phyloP scores from a whole-genome alignment of 2,888 invertebrate genomes.

The Orchesella flavescens region DNA sequence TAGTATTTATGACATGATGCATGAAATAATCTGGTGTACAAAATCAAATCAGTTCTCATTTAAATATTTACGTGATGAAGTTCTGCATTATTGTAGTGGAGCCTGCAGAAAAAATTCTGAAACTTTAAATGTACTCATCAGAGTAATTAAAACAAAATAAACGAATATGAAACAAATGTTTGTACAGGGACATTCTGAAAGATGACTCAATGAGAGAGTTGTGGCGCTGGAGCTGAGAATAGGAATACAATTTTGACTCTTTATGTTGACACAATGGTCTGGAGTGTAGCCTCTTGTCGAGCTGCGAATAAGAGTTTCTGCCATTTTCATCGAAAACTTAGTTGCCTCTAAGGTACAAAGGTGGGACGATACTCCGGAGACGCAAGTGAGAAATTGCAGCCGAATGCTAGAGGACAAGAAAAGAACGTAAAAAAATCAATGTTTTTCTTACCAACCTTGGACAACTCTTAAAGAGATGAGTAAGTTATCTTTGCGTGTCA shows the following conservation, averaged over 20 bases:
- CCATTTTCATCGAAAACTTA: conserved; percentile 60
- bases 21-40: no score
- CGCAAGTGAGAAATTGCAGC: conserved; percentile 59
- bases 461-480: no score
- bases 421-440: conserved; percentile 5
- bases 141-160: conserved; percentile 18
- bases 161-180: background rate
- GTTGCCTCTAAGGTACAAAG: conserved; percentile 55
- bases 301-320: conserved; percentile 61
- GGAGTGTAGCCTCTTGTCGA: conserved; percentile 9
- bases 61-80: no score
- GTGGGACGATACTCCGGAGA: conserved; percentile 41
- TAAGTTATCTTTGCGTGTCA: no score
- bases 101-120: no score
- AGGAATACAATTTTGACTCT: conserved; percentile 41
- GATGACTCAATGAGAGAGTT: background rate
- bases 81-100: no score
- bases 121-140: background rate
- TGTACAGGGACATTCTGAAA: background rate
- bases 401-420: conserved; percentile 56
- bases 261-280: conserved; percentile 40
- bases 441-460: background rate
- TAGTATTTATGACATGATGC: no score
- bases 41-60: no score
- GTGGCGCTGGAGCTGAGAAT: background rate